Base-by-base conservation (phyloP, 2,113 vertebrate genomes). In the Lasiurus borealis region DNA sequence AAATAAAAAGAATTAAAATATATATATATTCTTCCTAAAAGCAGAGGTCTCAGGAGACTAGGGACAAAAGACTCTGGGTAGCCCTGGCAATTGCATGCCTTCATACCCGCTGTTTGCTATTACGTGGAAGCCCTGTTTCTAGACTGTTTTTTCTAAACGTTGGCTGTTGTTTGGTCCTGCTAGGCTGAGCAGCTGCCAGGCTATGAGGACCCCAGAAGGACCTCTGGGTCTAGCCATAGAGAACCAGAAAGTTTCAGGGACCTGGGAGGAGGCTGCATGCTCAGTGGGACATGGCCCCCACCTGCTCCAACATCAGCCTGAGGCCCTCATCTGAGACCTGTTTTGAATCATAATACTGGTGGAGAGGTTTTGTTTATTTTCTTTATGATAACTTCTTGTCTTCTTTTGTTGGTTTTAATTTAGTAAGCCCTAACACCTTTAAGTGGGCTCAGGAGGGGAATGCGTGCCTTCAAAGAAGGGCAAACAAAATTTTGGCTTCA, bases 121-220 rank as follows among this genome's bases (percentile, higher is more conserved):
- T 40, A 3, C 40, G 3, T 40, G 40, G 40, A 40, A 40, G 40
- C 40, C 40, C 40, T 40, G 40, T 40, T 40, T 40, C 40, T 40
- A 40, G 40, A 40, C 40, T 40, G 40, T 40, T 40, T 40, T 40
- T 40, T 40, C 40, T 40, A 40, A 40, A 40, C 40, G 40, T 40
- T 40, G 40, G 40, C 40, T 40, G 40, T 40, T 54, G 16, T 54
- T 54, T 54, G 52, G 59, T 54, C 78, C 80, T 94, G 44, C 21
- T 36, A 23, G 7, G 52, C 40, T 87, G n/a, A 90, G 82, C 93
- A 96, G 85, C 90, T 95, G 92, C 48, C 85, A 94, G 87, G 68
- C 27, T 85, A 88, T 93, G 59, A 87, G 66, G 71, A 88, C 59
- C 31, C 64, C 62, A 87, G 90, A 94, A 86, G 75, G 54, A 13